Conservation (phyloP, 2,888 invertebrate genomes). For the Bombylius major region DNA sequence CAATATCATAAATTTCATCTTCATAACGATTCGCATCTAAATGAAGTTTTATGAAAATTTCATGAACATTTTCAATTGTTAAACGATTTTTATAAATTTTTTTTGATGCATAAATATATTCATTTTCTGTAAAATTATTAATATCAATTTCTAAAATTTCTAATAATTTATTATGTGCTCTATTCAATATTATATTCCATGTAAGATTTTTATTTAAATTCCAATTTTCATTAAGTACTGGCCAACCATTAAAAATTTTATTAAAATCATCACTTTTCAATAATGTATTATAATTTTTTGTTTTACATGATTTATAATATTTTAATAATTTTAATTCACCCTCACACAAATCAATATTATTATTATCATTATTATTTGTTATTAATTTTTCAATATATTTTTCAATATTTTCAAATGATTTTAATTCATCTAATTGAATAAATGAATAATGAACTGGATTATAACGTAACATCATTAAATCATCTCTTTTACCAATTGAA, state of each 20-base stretch:
- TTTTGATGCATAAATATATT: neutral
- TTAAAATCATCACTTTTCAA: neutral
- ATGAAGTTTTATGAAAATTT: neutral
- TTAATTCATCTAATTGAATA: neutral
- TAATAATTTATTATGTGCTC: neutral
- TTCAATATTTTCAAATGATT: neutral
- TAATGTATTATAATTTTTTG: neutral
- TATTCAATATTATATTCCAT: neutral
- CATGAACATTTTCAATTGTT: neutral
- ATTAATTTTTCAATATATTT: neutral
- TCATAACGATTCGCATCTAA: neutral
- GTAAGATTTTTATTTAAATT: neutral
- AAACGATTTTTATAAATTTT: neutral
- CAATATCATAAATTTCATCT: neutral
- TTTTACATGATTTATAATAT: neutral
- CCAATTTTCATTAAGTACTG: neutral
- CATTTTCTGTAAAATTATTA: neutral
- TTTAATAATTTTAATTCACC: neutral
- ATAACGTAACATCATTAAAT: neutral
- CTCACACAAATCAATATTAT: neutral
- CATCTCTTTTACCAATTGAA: neutral
- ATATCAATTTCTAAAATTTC: neutral
- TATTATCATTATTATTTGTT: neutral
- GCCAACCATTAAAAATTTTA: neutral
- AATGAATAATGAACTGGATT: neutral